phyloP scores from a whole-genome alignment of 2,888 invertebrate genomes.

The Dastarcus helophoroides region DNA sequence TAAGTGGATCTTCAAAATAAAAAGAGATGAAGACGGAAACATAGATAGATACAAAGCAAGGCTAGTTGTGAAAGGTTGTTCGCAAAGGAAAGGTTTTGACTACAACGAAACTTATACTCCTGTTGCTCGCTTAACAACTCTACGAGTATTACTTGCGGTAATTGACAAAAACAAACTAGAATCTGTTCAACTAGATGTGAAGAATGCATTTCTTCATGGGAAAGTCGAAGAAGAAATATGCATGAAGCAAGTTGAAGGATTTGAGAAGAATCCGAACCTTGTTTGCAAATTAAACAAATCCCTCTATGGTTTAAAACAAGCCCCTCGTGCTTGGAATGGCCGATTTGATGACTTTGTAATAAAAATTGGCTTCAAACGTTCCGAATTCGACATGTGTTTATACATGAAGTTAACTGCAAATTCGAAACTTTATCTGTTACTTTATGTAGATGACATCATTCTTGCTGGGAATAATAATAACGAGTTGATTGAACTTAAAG shows the following conservation, averaged over 20 bases:
- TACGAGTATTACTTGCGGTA: slow-evolving; percentile 16
- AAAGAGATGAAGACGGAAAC: slow-evolving; percentile 15
- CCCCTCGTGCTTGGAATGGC: slow-evolving; percentile 22
- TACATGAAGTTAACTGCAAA: slow-evolving; percentile 12
- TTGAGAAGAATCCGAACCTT: slow-evolving; percentile 10
- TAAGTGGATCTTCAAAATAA: slow-evolving; percentile 17
- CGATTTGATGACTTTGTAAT: slow-evolving; percentile 15
- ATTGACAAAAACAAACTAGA: slow-evolving; percentile 12
- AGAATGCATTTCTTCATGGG: slow-evolving; percentile 24
- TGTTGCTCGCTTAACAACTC: slow-evolving; percentile 18
- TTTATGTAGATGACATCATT: slow-evolving; percentile 25
- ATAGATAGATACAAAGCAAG: slow-evolving; percentile 20
- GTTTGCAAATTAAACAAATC: slow-evolving; percentile 20
- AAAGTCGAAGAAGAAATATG: slow-evolving; percentile 19
- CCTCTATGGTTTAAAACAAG: slow-evolving; percentile 25
- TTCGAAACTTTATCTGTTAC: slow-evolving; percentile 12
- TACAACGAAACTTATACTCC: slow-evolving; percentile 23
- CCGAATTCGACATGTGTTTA: slow-evolving; percentile 19
- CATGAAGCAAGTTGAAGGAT: slow-evolving; percentile 19
- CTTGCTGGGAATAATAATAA: slow-evolving; percentile 14
- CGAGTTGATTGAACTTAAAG: slow-evolving; percentile 15
- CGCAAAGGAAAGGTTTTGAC: slow-evolving; percentile 18
- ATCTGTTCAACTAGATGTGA: slow-evolving; percentile 20
- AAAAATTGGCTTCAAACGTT: slow-evolving; percentile 14
- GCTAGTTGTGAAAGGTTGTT: slow-evolving; percentile 19